These are phyloP conservation scores for Pentalonia nigronervosa DNA, from an alignment of 1,140 invertebrate species.

Conservation along the genomic window DNA sequence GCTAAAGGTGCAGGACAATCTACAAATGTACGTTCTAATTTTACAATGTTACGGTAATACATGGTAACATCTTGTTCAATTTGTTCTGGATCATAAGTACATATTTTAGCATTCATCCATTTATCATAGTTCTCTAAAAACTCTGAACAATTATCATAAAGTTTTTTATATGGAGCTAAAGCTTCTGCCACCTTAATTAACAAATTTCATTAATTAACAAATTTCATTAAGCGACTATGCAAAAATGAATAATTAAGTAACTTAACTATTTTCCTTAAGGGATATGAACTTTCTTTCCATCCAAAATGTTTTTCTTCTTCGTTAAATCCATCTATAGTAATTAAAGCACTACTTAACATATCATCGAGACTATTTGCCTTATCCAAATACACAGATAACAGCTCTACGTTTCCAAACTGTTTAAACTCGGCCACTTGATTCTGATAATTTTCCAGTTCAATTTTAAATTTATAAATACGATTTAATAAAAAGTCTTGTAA, in stretches of 20 bases:
- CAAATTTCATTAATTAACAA: neutral
- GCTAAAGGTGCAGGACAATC: conserved; percentile 71
- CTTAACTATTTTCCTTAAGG: conserved; percentile 63
- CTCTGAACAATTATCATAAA: conserved; percentile 87
- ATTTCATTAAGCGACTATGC: neutral
- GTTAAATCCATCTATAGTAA: conserved; percentile 89
- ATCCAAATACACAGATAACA: conserved; percentile 84
- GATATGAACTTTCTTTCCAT: conserved; percentile 90
- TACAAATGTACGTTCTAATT: conserved; percentile 87
- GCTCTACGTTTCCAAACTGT: conserved; percentile 86
- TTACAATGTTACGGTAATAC: conserved; percentile 83
- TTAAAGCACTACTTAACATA: conserved; percentile 74
- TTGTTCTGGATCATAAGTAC: conserved; percentile 84
- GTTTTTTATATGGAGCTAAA: conserved; percentile 79
- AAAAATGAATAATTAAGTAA: neutral
- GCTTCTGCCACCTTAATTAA: conserved; percentile 61
- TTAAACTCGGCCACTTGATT: conserved; percentile 86
- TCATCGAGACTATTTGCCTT: conserved; percentile 79
- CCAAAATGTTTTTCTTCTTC: conserved; percentile 89
- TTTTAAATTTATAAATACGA: conserved; percentile 74
- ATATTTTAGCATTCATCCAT: conserved; percentile 86
- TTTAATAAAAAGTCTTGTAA: conserved; percentile 81
- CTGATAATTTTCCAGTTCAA: conserved; percentile 82
- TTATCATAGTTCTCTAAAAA: conserved; percentile 83
- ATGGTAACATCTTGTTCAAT: conserved; percentile 85